These are phyloP conservation scores for Rhagonycha lutea DNA, from an alignment of 2,888 invertebrate genomes.

Conservation along the genomic window DNA sequence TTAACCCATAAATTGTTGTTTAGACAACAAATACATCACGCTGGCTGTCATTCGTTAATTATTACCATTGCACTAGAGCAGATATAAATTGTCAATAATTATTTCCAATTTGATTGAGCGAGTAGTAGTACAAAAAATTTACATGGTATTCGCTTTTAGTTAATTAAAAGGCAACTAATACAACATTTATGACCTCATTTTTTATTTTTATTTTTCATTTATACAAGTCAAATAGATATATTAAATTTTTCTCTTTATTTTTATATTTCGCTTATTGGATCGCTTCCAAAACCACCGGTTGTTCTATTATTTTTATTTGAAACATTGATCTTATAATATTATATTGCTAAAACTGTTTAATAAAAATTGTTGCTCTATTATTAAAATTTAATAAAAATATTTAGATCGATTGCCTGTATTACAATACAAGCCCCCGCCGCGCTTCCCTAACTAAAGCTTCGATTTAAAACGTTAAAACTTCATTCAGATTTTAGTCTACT, in stretches of 20 bases:
- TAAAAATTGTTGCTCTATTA: not conserved
- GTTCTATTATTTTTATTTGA: not conserved
- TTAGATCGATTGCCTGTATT: too few relatives aligned
- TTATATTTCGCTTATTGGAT: not conserved
- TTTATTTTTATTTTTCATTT: not conserved
- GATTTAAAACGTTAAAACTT: too few relatives aligned
- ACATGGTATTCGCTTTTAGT: not conserved
- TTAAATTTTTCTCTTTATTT: not conserved
- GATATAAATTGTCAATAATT: not conserved
- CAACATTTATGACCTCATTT: not conserved
- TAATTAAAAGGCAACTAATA: not conserved
- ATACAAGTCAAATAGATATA: not conserved
- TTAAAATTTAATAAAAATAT: not conserved
- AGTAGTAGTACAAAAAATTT: not conserved
- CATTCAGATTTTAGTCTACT: too few relatives aligned
- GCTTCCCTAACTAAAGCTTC: too few relatives aligned
- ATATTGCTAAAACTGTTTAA: not conserved
- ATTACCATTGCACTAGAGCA: not conserved
- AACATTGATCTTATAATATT: not conserved
- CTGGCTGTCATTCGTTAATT: not conserved
- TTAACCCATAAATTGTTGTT: not conserved
- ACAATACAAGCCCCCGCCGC: too few relatives aligned
- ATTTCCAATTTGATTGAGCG: not conserved
- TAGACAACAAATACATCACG: not conserved
- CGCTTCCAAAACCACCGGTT: not conserved